Evolutionary conservation across 2,888 invertebrate genomes (phyloP).

Genomic region (Tortricodes alternella): DNA sequence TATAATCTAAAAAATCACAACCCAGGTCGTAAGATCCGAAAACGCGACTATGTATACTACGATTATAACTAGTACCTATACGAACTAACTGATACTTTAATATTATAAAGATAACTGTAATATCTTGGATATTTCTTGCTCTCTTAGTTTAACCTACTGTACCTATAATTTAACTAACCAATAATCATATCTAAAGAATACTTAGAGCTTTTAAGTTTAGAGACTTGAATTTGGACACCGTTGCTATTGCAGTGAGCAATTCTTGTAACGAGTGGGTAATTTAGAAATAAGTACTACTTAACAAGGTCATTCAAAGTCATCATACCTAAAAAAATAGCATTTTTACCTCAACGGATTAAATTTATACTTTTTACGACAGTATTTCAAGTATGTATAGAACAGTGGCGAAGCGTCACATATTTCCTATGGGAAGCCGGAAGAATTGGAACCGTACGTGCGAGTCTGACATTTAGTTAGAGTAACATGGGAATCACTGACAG

Average conservation of each 20-base stretch:
- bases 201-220: conserved; percentile 67
- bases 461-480: too few relatives aligned
- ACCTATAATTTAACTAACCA: conserved; percentile 67
- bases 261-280: conserved; percentile 32
- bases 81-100: conserved; percentile 54
- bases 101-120: conserved; percentile 64
- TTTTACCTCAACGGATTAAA: too few relatives aligned
- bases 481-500: too few relatives aligned
- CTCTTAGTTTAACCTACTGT: conserved; percentile 73
- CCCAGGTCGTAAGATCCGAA: conserved; percentile 61
- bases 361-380: too few relatives aligned
- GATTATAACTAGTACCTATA: conserved; percentile 61
- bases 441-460: too few relatives aligned
- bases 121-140: conserved; percentile 80
- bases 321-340: too few relatives aligned
- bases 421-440: too few relatives aligned
- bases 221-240: conserved; percentile 56
- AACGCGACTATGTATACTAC: conserved; percentile 50
- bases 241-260: conserved; percentile 69
- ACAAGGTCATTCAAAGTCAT: too few relatives aligned
- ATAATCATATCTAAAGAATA: conserved; percentile 78
- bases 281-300: background rate
- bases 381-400: too few relatives aligned
- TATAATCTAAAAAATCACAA: conserved; percentile 31
- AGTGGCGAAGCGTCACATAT: too few relatives aligned